Base-by-base conservation (phyloP, 2,797 vertebrate species). In the Pelobates cultripes region DNA sequence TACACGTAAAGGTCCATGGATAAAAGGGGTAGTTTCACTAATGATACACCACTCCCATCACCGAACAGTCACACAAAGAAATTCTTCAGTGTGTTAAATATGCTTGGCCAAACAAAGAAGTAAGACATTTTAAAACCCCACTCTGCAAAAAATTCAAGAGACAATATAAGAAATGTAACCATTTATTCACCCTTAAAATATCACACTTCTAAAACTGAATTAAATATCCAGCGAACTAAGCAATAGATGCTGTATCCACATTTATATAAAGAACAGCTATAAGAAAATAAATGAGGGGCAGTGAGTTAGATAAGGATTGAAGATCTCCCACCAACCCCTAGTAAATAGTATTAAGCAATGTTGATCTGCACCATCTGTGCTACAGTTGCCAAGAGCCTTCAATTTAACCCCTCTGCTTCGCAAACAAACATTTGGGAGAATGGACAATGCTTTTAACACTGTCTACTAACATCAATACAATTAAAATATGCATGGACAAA, bases 341-440 rank as follows among this genome's bases (percentile, higher is more conserved):
- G 61, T 53, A 85, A 86, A 90, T 86, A 78, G 87, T 85, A 81
- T 45, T 79, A 87, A 86, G 81, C 78, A 75, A 73, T 76, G 79
- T 68, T 87, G 79, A 90, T 82, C 84, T 77, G 78, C 84, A 88
- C 89, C 90, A 87, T 92, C 91, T 89, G 90, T 87, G 87, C 85
- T 84, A 85, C 64, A 78, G 85, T 75, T 66, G 41, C 64, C 67
- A 15, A 73, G 55, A 83, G 77, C 44, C 42, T 55, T 61, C 3
- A 74, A 51, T 83, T 74, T 75, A 40, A 69, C 43, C 67, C 57
- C 10, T 28, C 45, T 68, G 71, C 15, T 15, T 55, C 40, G 14
- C 41, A 68, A 12, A 43, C 13, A 57, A 57, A 28, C 28, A 28
- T 28, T 28, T 28, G 28, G 28, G 28, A 28, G 28, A 28, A 28